phyloP scores from a whole-genome alignment of 1,140 invertebrate genomes.

The Ceratitis capitata region DNA sequence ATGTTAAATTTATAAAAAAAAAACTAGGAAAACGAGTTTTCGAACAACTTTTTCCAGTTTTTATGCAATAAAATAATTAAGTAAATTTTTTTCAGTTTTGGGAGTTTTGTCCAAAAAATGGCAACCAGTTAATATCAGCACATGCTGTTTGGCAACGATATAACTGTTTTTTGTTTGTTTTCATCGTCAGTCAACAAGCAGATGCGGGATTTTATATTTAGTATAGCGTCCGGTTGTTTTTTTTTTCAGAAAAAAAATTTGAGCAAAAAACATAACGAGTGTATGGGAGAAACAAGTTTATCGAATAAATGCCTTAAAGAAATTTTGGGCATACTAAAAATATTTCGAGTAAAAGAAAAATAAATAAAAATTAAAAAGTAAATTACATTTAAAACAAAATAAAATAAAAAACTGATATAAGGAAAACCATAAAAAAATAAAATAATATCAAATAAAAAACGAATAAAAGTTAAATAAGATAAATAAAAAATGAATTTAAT shows the following conservation, averaged over 20 bases:
- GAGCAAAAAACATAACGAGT: background rate
- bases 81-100: background rate
- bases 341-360: background rate
- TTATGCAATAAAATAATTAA: background rate
- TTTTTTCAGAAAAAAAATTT: too few relatives aligned
- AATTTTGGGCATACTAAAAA: background rate
- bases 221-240: too few relatives aligned
- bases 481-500: background rate
- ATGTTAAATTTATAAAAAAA: background rate
- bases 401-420: background rate
- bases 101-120: background rate
- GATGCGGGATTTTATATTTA: slow-evolving; percentile 12
- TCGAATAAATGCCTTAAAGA: background rate
- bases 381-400: too few relatives aligned
- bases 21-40: slow-evolving; percentile 10
- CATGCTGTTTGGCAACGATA: background rate
- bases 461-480: too few relatives aligned
- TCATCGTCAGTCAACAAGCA: background rate
- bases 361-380: too few relatives aligned
- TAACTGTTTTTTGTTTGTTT: slow-evolving; percentile 22
- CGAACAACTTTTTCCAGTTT: background rate
- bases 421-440: background rate
- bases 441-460: background rate
- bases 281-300: background rate
- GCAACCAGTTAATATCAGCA: background rate